phyloP scores from a whole-genome alignment of 2,888 invertebrate species.

The Coelogynopora nodosa region DNA sequence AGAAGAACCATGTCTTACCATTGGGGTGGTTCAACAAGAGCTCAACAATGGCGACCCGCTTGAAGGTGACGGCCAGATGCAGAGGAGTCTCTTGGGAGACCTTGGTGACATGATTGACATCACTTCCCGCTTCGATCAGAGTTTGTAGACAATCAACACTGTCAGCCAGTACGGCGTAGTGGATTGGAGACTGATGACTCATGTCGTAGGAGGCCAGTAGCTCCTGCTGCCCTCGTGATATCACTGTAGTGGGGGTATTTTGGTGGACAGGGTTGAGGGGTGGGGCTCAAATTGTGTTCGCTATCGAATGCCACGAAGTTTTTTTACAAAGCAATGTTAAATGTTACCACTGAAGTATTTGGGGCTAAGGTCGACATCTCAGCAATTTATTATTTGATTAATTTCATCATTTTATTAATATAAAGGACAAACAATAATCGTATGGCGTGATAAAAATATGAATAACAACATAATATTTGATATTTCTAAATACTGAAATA shows the following conservation, averaged over 20 bases:
- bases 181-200: background rate
- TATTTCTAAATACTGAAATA: too few species aligned
- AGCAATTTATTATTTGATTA: too few species aligned
- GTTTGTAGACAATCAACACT: background rate
- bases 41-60: background rate
- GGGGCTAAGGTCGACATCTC: too few species aligned
- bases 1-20: background rate
- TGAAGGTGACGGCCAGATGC: background rate
- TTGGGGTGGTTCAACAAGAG: background rate
- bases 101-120: background rate
- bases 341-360: too few species aligned
- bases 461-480: too few species aligned
- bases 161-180: background rate
- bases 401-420: too few species aligned
- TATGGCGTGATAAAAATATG: too few species aligned
- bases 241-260: background rate
- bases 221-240: background rate
- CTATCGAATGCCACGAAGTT: too few species aligned
- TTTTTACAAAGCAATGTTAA: too few species aligned
- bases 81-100: background rate
- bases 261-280: too few species aligned
- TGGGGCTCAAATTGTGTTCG: too few species aligned
- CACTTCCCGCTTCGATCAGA: background rate
- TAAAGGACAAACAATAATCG: too few species aligned
- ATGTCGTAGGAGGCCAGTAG: background rate